Evolutionary conservation across 1,140 invertebrate species (phyloP).

Genomic region (Propsilocerus akamusi): DNA sequence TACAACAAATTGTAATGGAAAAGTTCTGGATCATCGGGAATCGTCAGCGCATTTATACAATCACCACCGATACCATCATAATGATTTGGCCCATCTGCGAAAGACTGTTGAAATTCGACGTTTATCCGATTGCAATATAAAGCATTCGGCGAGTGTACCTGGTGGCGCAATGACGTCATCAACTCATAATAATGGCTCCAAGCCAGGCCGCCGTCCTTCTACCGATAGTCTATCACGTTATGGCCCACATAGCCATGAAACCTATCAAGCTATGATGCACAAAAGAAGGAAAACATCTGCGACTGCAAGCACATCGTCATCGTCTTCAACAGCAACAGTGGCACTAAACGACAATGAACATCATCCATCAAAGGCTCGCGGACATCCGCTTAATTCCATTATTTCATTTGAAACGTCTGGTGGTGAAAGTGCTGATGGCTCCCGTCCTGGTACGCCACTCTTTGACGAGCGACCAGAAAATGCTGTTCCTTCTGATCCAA

Average conservation of each 20-base stretch:
- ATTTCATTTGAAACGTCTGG: conserved; percentile 23
- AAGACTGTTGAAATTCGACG: conserved; percentile 8
- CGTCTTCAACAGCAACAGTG: not conserved
- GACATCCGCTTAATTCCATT: conserved; percentile 25
- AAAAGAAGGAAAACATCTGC: conserved; percentile 10
- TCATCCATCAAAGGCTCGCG: conserved; percentile 18
- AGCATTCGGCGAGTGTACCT: conserved; percentile 7
- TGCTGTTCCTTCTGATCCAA: conserved; percentile 45
- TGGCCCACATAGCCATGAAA: not conserved
- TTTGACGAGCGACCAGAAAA: conserved; percentile 68
- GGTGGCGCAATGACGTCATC: conserved; percentile 1
- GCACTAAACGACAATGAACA: conserved; percentile 14
- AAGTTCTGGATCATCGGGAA: conserved; percentile 19
- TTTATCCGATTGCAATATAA: conserved; percentile 7
- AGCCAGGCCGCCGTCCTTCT: conserved; percentile 21
- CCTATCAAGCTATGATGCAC: not conserved
- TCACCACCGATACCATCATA: conserved; percentile 1
- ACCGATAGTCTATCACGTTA: conserved; percentile 13
- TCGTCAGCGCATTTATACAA: conserved; percentile 7
- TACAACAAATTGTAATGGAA: conserved; percentile 3
- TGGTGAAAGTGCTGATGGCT: conserved; percentile 29
- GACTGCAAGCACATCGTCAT: conserved; percentile 9
- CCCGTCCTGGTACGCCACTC: conserved; percentile 60
- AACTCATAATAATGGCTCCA: conserved; percentile 9
- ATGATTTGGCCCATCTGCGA: conserved; percentile 1